A percentile compares a stretch with the other conserved stretches of the same genome.
Evolutionary conservation across 37 sponge, comb jelly and placozoan genomes (phyloP).

Genomic region (Bolinopsis microptera): DNA sequence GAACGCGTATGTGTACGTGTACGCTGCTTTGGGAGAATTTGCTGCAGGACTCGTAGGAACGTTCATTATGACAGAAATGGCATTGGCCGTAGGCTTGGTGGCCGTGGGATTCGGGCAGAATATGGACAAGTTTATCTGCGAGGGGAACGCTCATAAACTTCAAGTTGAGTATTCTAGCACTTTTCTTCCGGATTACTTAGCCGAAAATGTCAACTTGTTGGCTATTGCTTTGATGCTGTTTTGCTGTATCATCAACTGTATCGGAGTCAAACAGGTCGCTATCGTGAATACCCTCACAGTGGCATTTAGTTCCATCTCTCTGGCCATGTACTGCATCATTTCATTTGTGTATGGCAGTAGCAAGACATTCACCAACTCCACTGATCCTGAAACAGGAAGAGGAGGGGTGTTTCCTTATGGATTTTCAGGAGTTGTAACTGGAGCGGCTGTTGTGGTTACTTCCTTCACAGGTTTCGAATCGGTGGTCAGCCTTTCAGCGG

Average conservation of each 20-base stretch:
- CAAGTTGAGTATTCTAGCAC: neutral
- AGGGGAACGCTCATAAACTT: neutral
- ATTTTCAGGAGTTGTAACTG: neutral
- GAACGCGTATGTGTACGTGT: neutral
- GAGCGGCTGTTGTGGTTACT: neutral
- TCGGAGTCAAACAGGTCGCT: conserved; percentile 19
- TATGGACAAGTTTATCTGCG: neutral
- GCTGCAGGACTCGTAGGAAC: neutral
- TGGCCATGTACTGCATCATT: conserved; percentile 16
- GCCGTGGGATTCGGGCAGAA: neutral
- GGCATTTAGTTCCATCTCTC: neutral
- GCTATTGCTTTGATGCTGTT: neutral
- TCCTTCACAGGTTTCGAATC: neutral
- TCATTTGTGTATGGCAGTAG: neutral
- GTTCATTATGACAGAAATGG: neutral
- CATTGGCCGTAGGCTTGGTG: neutral
- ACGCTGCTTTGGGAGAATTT: neutral
- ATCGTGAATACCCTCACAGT: neutral
- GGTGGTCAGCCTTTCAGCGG: neutral
- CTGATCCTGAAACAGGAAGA: neutral
- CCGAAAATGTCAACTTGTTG: neutral
- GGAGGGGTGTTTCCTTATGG: conserved; percentile 15
- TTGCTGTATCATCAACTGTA: conserved; percentile 11
- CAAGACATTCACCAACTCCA: neutral
- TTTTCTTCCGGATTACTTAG: conserved; percentile 14